Percentiles rank a stretch among this genome's conserved stretches.
These are phyloP conservation scores for Arctia plantaginis DNA, from an alignment of 2,888 invertebrate genomes.

Conservation along the genomic window DNA sequence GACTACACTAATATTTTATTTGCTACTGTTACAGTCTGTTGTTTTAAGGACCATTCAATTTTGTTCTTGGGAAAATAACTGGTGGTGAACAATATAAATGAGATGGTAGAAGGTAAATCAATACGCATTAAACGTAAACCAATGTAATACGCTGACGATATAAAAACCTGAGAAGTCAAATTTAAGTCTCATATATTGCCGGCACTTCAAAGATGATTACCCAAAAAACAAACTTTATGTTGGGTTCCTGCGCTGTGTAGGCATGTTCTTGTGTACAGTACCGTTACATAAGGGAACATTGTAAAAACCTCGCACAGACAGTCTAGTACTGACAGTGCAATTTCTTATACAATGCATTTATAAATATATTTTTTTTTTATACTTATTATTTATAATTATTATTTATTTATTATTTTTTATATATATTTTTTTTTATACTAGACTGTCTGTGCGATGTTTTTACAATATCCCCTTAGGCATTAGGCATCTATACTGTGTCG, in stretches of 20 bases:
- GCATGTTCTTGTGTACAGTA: not conserved
- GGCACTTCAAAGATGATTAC: not conserved
- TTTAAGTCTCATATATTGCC: not conserved
- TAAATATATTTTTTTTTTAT: too few relatives aligned
- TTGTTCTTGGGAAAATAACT: slow-evolving; percentile 6
- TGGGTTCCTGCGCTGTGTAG: not conserved
- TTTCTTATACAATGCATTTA: too few relatives aligned
- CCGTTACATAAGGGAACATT: not conserved
- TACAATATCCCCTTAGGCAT: too few relatives aligned
- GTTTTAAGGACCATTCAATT: slow-evolving; percentile 32
- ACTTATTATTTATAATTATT: too few relatives aligned
- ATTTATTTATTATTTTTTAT: too few relatives aligned
- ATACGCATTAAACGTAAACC: not conserved
- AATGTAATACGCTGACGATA: not conserved
- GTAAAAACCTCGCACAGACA: not conserved
- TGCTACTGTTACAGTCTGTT: slow-evolving; percentile 22
- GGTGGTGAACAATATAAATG: not conserved
- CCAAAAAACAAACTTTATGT: not conserved
- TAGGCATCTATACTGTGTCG: too few relatives aligned
- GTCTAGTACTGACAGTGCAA: not conserved
- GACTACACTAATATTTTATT: slow-evolving; percentile 33
- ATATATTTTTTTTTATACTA: too few relatives aligned
- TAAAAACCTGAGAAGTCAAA: too few relatives aligned
- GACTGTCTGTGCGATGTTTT: too few relatives aligned
- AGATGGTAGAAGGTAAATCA: not conserved